phyloP scores from a whole-genome alignment of 2,113 vertebrate species.

The Spilogale gracilis region DNA sequence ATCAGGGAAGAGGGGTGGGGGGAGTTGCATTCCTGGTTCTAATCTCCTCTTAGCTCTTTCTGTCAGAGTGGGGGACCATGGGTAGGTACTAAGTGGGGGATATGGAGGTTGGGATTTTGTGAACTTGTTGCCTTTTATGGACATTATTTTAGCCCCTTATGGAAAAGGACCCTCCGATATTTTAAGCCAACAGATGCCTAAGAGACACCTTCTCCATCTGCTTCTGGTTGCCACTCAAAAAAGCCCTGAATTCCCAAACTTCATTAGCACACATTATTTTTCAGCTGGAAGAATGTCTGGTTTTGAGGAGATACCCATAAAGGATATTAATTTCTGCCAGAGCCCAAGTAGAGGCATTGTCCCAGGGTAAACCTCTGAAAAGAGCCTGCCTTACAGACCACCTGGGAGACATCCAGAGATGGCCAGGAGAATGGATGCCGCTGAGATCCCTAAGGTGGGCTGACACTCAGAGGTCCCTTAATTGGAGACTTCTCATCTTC shows the following conservation, averaged over 20 bases:
- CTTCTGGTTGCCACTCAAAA: constrained; percentile 20
- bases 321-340: constrained; percentile 60
- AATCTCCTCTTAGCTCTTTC: constrained; percentile 70
- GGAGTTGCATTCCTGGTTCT: constrained; percentile 64
- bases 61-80: background rate
- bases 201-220: constrained; percentile 56
- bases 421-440: background rate
- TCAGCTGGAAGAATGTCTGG: constrained; percentile 33
- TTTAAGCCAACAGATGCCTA: constrained; percentile 55
- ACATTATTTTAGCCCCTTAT: constrained; percentile 54
- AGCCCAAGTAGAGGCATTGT: constrained; percentile 14
- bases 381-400: background rate
- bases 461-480: background rate
- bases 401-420: background rate
- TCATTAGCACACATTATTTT: constrained; percentile 56
- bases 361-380: constrained; percentile 20
- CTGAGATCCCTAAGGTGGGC: background rate
- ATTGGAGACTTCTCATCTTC: background rate
- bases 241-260: constrained; percentile 23
- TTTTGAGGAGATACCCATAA: constrained; percentile 45
- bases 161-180: constrained; percentile 66
- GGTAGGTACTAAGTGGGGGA: background rate
- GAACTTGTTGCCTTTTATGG: constrained; percentile 65
- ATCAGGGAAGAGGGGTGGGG: constrained; percentile 21
- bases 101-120: background rate